phyloP scores from a whole-genome alignment of 2,888 invertebrate species.

The Hipparchia semele region DNA sequence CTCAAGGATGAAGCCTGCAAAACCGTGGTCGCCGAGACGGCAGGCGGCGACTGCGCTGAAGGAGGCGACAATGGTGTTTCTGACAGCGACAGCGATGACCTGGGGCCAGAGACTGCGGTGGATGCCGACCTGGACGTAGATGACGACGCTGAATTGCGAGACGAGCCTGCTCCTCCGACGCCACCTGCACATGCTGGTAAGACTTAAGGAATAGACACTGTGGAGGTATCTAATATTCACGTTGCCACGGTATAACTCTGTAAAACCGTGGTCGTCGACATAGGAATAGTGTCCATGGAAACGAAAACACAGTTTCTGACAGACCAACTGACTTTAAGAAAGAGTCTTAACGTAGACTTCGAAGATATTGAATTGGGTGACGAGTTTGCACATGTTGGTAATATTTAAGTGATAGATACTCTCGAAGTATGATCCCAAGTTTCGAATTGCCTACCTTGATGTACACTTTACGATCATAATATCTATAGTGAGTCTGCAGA shows the following conservation, averaged over 20 bases:
- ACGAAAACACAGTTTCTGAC: constrained; percentile 71
- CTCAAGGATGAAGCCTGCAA: constrained; percentile 64
- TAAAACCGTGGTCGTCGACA: constrained; percentile 54
- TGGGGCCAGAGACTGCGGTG: constrained; percentile 90
- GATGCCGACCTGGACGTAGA: constrained; percentile 83
- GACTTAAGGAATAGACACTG: background rate
- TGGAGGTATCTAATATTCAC: background rate
- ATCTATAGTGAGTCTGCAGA: too few relatives aligned
- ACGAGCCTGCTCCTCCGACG: constrained; percentile 80
- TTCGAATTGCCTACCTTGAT: too few relatives aligned
- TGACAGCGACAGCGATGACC: constrained; percentile 85
- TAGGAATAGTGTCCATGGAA: constrained; percentile 58
- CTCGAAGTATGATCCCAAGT: too few relatives aligned
- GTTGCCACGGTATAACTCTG: constrained; percentile 43
- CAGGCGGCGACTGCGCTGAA: constrained; percentile 62
- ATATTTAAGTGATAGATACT: background rate
- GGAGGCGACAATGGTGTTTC: constrained; percentile 68
- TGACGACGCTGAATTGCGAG: constrained; percentile 56
- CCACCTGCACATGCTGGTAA: constrained; percentile 73
- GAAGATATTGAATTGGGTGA: constrained; percentile 58
- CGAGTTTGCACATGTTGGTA: constrained; percentile 66
- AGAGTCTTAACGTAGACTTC: constrained; percentile 75
- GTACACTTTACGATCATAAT: too few relatives aligned
- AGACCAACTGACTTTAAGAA: constrained; percentile 88
- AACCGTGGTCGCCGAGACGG: constrained; percentile 55